Evolutionary conservation across 2,113 vertebrate genomes (phyloP).

Genomic region (Guaruba guarouba): DNA sequence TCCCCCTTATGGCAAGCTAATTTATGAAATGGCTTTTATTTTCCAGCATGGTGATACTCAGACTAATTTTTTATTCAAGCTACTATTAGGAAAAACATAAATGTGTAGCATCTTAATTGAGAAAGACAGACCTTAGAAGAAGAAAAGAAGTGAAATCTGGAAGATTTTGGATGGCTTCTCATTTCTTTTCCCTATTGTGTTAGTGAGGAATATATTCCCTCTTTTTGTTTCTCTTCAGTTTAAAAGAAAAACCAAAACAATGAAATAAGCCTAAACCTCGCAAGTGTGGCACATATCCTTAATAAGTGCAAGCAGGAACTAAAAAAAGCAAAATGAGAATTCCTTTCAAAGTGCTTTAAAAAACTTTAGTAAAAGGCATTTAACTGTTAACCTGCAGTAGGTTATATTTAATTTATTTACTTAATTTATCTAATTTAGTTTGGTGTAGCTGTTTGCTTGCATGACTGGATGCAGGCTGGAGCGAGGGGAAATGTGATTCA

Average conservation of each 20-base stretch:
- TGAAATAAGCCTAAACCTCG: neutral
- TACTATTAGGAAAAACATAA: neutral
- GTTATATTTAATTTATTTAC: neutral
- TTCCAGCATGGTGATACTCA: neutral
- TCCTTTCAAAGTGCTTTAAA: neutral
- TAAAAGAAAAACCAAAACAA: neutral
- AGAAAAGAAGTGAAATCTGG: neutral
- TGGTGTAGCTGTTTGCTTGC: neutral
- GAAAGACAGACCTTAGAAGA: neutral
- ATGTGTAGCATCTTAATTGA: neutral
- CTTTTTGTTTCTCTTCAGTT: neutral
- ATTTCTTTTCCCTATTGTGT: neutral
- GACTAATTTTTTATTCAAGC: neutral
- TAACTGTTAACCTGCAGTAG: neutral
- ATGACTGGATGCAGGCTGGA: neutral
- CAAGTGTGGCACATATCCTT: neutral
- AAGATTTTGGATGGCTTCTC: neutral
- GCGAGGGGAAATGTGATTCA: neutral
- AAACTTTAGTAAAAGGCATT: neutral
- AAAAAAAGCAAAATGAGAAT: neutral
- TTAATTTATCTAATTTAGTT: neutral
- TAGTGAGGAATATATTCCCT: neutral
- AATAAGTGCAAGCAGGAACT: neutral
- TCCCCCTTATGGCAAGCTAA: constrained; percentile 61
- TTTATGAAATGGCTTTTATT: neutral